A percentile compares a stretch with the other conserved stretches of the same genome.
Evolutionary conservation across 2,113 vertebrate species (phyloP).

Genomic region (Lamprologus callipterus): DNA sequence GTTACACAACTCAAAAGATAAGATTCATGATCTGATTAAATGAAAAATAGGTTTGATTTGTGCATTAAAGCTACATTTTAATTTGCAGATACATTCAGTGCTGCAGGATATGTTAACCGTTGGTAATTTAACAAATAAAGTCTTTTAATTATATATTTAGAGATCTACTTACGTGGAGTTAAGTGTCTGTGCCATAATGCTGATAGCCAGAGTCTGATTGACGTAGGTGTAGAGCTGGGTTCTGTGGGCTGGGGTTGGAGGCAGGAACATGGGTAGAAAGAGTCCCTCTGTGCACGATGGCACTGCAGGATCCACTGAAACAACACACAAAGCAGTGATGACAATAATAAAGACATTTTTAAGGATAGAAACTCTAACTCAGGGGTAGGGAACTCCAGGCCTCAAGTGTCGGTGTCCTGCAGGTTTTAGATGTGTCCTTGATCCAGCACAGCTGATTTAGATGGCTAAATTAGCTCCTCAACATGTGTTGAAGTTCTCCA

Average conservation of each 20-base stretch:
- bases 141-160: rapidly evolving
- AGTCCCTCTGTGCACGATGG: conserved; percentile 17
- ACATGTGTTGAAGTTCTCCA: not conserved
- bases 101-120: rapidly evolving
- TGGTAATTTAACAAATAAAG: not conserved
- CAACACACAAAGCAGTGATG: not conserved
- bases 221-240: not conserved
- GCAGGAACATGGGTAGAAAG: conserved; percentile 20
- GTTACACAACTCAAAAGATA: not conserved
- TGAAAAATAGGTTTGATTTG: rapidly evolving
- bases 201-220: not conserved
- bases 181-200: not conserved
- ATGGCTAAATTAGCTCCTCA: not conserved
- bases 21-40: not conserved
- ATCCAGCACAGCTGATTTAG: not conserved
- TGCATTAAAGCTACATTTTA: rapidly evolving
- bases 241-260: conserved; percentile 24
- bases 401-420: not conserved
- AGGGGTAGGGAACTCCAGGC: not conserved
- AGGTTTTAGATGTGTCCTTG: not conserved
- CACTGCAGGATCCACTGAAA: conserved; percentile 16
- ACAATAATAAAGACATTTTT: not conserved
- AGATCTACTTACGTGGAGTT: not conserved
- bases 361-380: rapidly evolving
- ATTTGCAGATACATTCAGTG: rapidly evolving